Base-by-base conservation (phyloP, 1,140 invertebrate genomes). In the Zaprionus davidi region DNA sequence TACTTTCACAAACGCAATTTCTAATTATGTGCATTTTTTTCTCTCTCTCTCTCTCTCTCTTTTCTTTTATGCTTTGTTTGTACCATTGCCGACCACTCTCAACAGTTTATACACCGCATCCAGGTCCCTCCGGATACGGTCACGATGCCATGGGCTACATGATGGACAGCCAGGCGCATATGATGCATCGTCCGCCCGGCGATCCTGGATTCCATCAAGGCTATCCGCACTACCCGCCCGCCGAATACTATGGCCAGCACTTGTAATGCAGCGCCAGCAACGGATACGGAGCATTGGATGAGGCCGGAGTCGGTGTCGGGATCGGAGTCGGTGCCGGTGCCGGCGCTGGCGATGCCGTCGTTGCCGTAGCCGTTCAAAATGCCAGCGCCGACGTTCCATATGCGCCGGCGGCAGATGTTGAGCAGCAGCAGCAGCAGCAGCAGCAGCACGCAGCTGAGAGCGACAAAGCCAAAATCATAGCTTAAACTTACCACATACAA, bases 81-180 rank as follows among this genome's bases (percentile, higher is more conserved):
- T 17, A 6, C 51, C 51, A 51, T 46, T 67, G 58, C 41, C 55
- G 24, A 65, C 15, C 6, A 58, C 57, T 76, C 5, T 65, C 55
- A 56, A 88, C 95, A 97, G 96, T 97, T 93, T 97, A 97, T 95
- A 96, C 96, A 93, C 96, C 96, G 91, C 96, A 97, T 94, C 96
- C 97, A 95, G 97, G 97, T 94, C 97, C 97, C 93, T 97, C 97
- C 94, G 97, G 97, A 92, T 99, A 99, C 94, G 98, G 97, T 95
- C 98, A 98, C 76, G 98, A 99, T 93, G 96, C 96, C 85, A 98
- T 98, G 96, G 97, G 97, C 87, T 99, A 98, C 95, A 98, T 98
- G 97, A 98, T 98, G 97, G 98, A 98, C 94, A 97, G 97, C 86
- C 97, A 98, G 94, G 95, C 95, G 91, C 96, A 97, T 93, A 98